phyloP scores from a whole-genome alignment of 1,140 invertebrate genomes.

The Drosophila fuyamai region DNA sequence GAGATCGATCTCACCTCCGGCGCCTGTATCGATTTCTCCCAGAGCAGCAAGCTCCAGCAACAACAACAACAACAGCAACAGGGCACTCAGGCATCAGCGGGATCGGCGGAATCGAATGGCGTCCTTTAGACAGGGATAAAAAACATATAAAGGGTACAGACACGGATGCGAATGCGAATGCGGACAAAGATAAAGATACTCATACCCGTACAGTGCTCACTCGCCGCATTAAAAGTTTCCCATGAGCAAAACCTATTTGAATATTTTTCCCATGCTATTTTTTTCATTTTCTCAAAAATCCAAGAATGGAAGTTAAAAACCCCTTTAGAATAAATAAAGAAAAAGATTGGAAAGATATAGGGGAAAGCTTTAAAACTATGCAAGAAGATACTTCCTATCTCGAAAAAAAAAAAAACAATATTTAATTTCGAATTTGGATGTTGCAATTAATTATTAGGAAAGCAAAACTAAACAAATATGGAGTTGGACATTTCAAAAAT shows the following conservation, averaged over 20 bases:
- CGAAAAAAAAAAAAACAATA: too few relatives aligned
- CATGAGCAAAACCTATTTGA: too few relatives aligned
- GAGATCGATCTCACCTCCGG: constrained; percentile 84
- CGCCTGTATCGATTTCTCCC: constrained; percentile 84
- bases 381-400: too few relatives aligned
- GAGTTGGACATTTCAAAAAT: background rate
- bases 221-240: background rate
- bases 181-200: constrained; percentile 2
- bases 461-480: too few relatives aligned
- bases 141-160: constrained; percentile 7
- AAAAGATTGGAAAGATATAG: too few relatives aligned
- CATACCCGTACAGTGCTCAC: constrained; percentile 18
- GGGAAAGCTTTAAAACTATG: too few relatives aligned
- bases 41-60: constrained; percentile 74
- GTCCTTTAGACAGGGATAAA: constrained; percentile 51
- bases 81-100: constrained; percentile 43
- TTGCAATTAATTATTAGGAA: too few relatives aligned
- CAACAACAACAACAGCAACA: constrained; percentile 67
- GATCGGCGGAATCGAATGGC: constrained; percentile 56
- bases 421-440: too few relatives aligned
- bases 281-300: too few relatives aligned
- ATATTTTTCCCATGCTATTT: too few relatives aligned
- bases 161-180: background rate
- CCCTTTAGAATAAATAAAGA: too few relatives aligned
- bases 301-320: too few relatives aligned